Conservation (phyloP, 2,113 vertebrate species). For the Prionailurus viverrinus region DNA sequence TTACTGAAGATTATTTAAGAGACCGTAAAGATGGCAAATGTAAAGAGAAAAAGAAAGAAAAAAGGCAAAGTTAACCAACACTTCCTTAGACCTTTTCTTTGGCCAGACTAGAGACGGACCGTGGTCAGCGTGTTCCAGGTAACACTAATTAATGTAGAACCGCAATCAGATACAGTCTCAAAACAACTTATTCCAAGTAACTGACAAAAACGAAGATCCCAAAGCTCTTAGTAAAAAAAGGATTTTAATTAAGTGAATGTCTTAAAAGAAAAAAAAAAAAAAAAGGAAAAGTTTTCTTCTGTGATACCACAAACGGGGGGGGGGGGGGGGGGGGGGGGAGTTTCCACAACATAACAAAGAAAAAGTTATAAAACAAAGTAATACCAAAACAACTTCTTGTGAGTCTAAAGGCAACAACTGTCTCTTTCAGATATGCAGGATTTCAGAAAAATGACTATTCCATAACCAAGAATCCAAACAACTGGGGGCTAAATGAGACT, state of each 20-base stretch:
- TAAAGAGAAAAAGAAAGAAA: background rate
- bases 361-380: background rate
- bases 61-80: background rate
- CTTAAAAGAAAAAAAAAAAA: background rate
- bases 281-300: background rate
- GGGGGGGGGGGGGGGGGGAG: accelerated
- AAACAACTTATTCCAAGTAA: background rate
- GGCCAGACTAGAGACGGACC: background rate
- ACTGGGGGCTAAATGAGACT: background rate
- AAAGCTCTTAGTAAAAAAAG: background rate
- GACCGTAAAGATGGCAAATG: background rate
- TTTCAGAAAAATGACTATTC: background rate
- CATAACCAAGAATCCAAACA: background rate
- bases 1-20: background rate
- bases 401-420: background rate
- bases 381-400: background rate
- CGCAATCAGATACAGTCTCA: background rate
- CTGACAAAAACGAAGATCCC: background rate
- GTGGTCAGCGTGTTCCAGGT: background rate
- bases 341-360: background rate
- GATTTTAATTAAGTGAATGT: background rate
- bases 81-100: background rate
- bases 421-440: background rate
- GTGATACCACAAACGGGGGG: background rate
- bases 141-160: background rate